These are phyloP conservation scores for Xenopus laevis DNA, from an alignment of 2,113 vertebrate genomes.

Conservation along the genomic window DNA sequence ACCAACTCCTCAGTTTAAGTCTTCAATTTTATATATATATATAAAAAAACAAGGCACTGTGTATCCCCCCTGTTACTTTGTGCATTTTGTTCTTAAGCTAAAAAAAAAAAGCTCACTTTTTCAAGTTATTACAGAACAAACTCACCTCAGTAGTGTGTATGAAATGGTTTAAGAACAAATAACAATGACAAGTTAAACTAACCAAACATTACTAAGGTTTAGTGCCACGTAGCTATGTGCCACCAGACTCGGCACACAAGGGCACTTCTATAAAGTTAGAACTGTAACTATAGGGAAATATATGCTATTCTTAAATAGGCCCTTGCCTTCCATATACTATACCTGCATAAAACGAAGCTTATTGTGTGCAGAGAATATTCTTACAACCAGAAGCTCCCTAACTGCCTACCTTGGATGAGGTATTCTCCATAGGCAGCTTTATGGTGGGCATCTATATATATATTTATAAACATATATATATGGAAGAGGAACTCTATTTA, in stretches of 20 bases:
- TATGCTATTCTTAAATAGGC: too few species aligned
- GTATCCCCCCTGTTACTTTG: conserved; percentile 49
- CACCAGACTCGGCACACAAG: too few species aligned
- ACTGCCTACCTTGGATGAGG: too few species aligned
- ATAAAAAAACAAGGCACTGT: conserved; percentile 64
- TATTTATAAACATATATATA: neutral
- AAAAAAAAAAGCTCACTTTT: conserved; percentile 69
- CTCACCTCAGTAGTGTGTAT: conserved; percentile 71
- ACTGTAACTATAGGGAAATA: too few species aligned
- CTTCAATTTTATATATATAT: conserved; percentile 26
- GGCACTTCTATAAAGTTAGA: too few species aligned
- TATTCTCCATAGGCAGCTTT: too few species aligned
- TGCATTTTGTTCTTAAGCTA: conserved; percentile 76
- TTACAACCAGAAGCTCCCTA: too few species aligned
- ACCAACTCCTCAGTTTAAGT: conserved; percentile 13
- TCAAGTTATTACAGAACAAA: conserved; percentile 65
- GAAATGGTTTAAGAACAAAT: conserved; percentile 66
- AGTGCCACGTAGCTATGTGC: too few species aligned
- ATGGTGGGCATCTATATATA: too few species aligned
- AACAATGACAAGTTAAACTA: conserved; percentile 21
- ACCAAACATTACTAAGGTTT: neutral
- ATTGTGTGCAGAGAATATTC: too few species aligned
- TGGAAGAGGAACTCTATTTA: neutral
- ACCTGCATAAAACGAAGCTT: too few species aligned
- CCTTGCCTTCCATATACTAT: too few species aligned